Evolutionary conservation across 2,888 invertebrate genomes (phyloP).

Genomic region (Caenorhabditis doughertyi): DNA sequence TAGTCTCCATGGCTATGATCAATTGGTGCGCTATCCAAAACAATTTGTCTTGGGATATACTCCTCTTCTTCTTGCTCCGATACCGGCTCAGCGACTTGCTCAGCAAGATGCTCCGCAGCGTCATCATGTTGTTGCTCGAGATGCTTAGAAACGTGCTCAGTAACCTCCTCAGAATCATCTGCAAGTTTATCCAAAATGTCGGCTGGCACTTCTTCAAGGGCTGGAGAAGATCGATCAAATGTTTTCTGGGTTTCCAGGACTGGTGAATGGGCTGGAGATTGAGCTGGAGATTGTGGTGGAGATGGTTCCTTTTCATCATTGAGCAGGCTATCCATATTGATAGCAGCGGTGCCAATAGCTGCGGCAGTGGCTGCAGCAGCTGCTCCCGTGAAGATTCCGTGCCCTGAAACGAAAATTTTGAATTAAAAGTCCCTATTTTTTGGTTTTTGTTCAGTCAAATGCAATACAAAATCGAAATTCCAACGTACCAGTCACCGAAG

Average conservation of each 20-base stretch:
- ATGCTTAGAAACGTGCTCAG: too few species aligned
- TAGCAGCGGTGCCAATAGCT: slow-evolving; percentile 50
- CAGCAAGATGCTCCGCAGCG: too few species aligned
- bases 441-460: too few species aligned
- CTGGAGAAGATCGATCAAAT: slow-evolving; percentile 32
- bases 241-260: slow-evolving; percentile 44
- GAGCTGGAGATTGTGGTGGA: slow-evolving; percentile 47
- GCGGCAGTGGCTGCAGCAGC: slow-evolving; percentile 59
- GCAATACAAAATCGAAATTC: not conserved
- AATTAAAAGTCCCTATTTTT: not conserved
- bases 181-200: slow-evolving; percentile 20
- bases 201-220: slow-evolving; percentile 9
- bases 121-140: too few species aligned
- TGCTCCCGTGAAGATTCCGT: slow-evolving; percentile 57
- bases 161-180: slow-evolving; percentile 26
- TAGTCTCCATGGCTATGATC: slow-evolving; percentile 30
- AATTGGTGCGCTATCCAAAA: slow-evolving; percentile 16
- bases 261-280: slow-evolving; percentile 41
- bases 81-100: not conserved
- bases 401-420: slow-evolving; percentile 25
- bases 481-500: slow-evolving; percentile 39
- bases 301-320: slow-evolving; percentile 22
- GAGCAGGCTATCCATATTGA: slow-evolving; percentile 19
- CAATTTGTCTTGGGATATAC: slow-evolving; percentile 25
- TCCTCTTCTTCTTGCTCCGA: slow-evolving; percentile 29